Conservation (phyloP, 30 jellyfish, hydroid and myxozoan species). For the Aurelia sp. region DNA sequence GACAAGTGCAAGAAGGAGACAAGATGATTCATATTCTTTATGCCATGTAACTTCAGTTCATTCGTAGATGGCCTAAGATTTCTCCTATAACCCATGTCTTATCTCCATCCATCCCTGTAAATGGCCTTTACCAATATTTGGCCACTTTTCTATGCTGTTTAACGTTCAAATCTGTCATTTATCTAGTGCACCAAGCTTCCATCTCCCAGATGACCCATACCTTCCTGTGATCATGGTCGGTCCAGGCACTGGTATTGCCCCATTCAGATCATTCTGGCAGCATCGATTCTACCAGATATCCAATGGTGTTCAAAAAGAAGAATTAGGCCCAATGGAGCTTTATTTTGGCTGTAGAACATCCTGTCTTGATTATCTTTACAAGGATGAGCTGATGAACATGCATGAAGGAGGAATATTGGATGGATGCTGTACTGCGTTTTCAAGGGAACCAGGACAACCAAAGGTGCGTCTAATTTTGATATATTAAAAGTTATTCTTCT, state of each 20-base stretch:
- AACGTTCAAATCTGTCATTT: not conserved
- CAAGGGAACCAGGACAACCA: constrained; percentile 83
- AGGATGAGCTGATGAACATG: constrained; percentile 61
- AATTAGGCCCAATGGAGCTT: constrained; percentile 62
- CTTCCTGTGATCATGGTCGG: constrained; percentile 90
- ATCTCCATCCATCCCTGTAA: no score
- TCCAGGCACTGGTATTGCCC: constrained; percentile 97
- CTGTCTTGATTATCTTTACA: constrained; percentile 63
- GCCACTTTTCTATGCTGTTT: no score
- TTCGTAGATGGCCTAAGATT: no score
- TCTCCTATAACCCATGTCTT: no score
- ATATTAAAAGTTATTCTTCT: not conserved
- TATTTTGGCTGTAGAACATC: constrained; percentile 92
- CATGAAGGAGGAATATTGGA: constrained; percentile 55
- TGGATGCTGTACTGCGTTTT: constrained; percentile 62
- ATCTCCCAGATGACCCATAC: constrained; percentile 73
- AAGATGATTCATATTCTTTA: no score
- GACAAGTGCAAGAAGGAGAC: no score
- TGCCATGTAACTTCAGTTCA: no score
- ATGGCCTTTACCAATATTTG: no score
- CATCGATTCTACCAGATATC: constrained; percentile 51
- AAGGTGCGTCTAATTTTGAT: constrained; percentile 56
- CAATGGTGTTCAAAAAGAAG: constrained; percentile 33
- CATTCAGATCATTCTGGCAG: constrained; percentile 92
- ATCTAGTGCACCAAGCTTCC: constrained; percentile 82